Percentiles rank a stretch among this genome's conserved stretches.
Conservation (phyloP, 2,797 vertebrate species). For the Naso thynnoides region DNA sequence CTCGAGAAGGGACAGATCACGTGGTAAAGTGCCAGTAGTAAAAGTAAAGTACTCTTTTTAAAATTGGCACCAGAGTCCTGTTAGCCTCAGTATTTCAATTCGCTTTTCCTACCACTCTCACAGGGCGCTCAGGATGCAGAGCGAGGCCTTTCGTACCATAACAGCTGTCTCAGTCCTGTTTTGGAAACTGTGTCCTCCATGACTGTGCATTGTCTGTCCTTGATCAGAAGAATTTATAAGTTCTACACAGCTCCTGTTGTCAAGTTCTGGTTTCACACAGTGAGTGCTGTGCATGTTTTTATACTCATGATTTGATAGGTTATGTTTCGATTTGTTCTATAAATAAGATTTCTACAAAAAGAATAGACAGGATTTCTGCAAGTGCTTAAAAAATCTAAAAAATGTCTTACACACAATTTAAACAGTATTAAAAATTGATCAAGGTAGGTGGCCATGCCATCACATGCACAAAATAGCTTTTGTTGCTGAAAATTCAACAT, state of each 20-base stretch:
- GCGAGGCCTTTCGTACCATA: constrained; percentile 74
- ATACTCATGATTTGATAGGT: neutral
- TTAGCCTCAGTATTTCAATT: neutral
- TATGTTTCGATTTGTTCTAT: no score
- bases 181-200: constrained; percentile 61
- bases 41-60: neutral
- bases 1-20: constrained; percentile 48
- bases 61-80: neutral
- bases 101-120: constrained; percentile 1
- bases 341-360: neutral
- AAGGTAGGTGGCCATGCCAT: no score
- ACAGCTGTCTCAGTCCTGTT: constrained; percentile 46
- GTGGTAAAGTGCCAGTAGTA: constrained; percentile 52
- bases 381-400: no score
- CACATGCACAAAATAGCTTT: no score
- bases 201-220: constrained; percentile 74
- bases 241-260: constrained; percentile 98
- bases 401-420: no score
- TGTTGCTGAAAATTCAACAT: no score
- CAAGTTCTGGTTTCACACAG: constrained; percentile 99
- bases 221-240: constrained; percentile 90
- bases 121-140: constrained; percentile 88
- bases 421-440: no score
- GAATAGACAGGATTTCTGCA: no score
- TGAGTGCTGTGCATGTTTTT: constrained; percentile 69